Evolutionary conservation across 2,797 vertebrate species (phyloP).

Genomic region (Podarcis lilfordi): DNA sequence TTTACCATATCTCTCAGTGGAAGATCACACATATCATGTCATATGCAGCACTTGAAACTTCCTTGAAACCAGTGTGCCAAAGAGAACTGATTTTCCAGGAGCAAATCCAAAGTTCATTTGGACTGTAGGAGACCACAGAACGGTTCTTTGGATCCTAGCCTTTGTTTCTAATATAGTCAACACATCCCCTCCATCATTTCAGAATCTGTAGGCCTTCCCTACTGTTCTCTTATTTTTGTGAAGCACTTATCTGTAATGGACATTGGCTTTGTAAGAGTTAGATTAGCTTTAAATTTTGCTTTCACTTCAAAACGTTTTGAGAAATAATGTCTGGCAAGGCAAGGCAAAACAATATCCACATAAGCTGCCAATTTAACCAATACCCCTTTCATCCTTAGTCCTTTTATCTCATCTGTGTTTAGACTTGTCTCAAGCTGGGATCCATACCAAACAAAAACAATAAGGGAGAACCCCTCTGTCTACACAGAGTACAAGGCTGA

Average conservation of each 20-base stretch:
- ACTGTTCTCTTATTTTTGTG: slow-evolving; percentile 10
- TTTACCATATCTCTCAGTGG: neutral
- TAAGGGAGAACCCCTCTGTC: slow-evolving; percentile 28
- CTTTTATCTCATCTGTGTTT: slow-evolving; percentile 20
- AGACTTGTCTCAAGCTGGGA: slow-evolving; percentile 19
- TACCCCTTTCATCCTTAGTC: slow-evolving; percentile 15
- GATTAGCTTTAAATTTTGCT: neutral
- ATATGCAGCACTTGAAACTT: neutral
- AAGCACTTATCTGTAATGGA: neutral
- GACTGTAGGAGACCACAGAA: neutral
- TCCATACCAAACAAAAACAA: neutral
- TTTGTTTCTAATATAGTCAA: neutral
- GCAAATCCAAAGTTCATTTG: neutral
- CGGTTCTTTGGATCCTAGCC: neutral
- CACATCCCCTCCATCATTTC: neutral
- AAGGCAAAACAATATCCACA: neutral
- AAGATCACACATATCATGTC: neutral
- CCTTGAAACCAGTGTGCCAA: neutral
- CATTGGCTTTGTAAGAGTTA: slow-evolving; percentile 17
- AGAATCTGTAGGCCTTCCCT: neutral
- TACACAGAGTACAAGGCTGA: slow-evolving; percentile 30
- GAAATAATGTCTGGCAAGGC: neutral
- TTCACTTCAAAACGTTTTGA: slow-evolving; percentile 23
- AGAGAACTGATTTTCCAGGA: neutral
- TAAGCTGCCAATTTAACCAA: neutral